Conservation (phyloP, 2,888 invertebrate genomes). For the Sinelater perroti region DNA sequence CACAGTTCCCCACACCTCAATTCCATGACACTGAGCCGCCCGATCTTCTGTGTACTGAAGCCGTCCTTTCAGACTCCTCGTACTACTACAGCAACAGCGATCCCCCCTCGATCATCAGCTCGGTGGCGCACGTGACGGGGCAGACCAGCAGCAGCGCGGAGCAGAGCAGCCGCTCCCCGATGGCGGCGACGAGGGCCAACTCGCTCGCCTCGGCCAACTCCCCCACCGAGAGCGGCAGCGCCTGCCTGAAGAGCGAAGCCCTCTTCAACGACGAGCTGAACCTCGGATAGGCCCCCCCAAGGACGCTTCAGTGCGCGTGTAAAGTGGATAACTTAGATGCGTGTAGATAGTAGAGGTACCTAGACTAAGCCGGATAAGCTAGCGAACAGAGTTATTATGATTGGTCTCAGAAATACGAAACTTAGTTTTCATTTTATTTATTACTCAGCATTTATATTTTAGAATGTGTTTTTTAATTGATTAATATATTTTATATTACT, state of each 20-base stretch:
- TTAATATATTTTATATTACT: slow-evolving; percentile 53
- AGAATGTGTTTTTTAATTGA: slow-evolving; percentile 51
- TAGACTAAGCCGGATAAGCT: slow-evolving; percentile 24
- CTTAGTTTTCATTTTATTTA: slow-evolving; percentile 52
- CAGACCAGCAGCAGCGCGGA: slow-evolving; percentile 54
- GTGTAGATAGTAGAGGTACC: slow-evolving; percentile 33
- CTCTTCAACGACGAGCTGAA: slow-evolving; percentile 57
- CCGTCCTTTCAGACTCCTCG: slow-evolving; percentile 69
- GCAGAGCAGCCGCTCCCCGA: slow-evolving; percentile 72
- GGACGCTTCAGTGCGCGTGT: no score
- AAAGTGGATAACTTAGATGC: slow-evolving; percentile 17
- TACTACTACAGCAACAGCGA: slow-evolving; percentile 73
- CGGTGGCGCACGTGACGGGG: slow-evolving; percentile 45
- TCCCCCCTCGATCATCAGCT: slow-evolving; percentile 53
- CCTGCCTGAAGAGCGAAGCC: slow-evolving; percentile 71
- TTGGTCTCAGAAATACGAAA: slow-evolving; percentile 59
- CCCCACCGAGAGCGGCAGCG: slow-evolving; percentile 72
- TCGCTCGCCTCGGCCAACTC: slow-evolving; percentile 76
- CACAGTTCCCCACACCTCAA: no score
- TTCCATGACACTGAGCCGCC: no score
- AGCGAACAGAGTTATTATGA: slow-evolving; percentile 32
- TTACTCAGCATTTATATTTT: slow-evolving; percentile 50
- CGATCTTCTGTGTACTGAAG: no score
- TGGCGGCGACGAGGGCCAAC: slow-evolving; percentile 76
- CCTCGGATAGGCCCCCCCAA: slow-evolving; percentile 42